phyloP scores from a whole-genome alignment of 2,888 invertebrate species.

The Bedellia somnulentella region DNA sequence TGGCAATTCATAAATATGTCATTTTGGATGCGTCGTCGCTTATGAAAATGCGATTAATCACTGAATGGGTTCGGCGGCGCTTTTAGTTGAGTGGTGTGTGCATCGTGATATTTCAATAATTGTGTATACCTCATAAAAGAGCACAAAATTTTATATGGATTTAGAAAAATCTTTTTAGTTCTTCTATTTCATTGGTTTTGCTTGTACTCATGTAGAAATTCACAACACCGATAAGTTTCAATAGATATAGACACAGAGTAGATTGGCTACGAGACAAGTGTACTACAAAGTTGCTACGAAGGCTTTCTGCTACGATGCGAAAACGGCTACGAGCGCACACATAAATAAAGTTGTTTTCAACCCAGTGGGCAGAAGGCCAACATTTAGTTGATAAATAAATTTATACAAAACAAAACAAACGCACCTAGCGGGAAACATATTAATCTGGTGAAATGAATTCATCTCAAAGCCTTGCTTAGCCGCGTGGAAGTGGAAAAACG shows the following conservation, averaged over 20 bases:
- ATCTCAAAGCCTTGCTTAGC: conserved; percentile 49
- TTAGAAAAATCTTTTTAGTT: no score
- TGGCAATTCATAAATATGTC: conserved; percentile 56
- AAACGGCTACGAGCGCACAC: no score
- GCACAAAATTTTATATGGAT: no score
- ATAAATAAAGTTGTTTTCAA: conserved; percentile 42
- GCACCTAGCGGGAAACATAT: conserved; percentile 49
- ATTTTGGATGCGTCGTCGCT: conserved; percentile 47
- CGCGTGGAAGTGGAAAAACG: conserved; percentile 56
- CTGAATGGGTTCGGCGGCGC: conserved; percentile 20
- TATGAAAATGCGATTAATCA: conserved; percentile 53
- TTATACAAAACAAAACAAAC: conserved; percentile 58
- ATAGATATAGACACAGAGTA: no score
- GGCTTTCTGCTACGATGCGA: no score
- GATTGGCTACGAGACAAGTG: no score
- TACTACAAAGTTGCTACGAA: no score
- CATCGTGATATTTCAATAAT: no score
- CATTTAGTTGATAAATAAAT: conserved; percentile 60
- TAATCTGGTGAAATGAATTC: conserved; percentile 19
- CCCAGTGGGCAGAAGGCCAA: conserved; percentile 45
- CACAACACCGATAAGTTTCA: no score
- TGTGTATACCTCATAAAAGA: no score
- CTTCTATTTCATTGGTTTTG: no score
- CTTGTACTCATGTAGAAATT: no score
- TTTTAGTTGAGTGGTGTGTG: conserved; percentile 27